Evolutionary conservation across 1,140 invertebrate genomes (phyloP), one percentile per base, ranked within the genome.

Genomic region (Onthophagus taurus): DNA sequence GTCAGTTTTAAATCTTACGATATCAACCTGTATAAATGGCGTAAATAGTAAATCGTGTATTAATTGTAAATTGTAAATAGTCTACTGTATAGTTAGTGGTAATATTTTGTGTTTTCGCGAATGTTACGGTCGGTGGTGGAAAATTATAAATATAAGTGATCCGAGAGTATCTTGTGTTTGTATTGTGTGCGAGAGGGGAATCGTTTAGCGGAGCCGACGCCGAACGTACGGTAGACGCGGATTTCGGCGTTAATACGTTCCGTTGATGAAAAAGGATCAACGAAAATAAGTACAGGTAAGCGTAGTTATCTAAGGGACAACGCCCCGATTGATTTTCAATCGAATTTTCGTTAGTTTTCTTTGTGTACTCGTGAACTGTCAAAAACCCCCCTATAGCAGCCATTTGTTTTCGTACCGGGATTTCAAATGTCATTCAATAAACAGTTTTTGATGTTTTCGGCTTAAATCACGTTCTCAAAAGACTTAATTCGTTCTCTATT

Each of bases 11-110:
- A 60, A 64, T 64, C 61, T 48, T 11, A 45, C 43, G 54, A 64
- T 53, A 60, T 64, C 61, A 59, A 53, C 39, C 39, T 50, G 52
- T 56, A 58, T 65, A 58, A 63, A 63, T 65, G 61, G 59, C 60
- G 54, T 65, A 63, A 63, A 52, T 38, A 51, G 51, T 50, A 54
- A 50, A 55, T 57, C 43, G 45, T 54, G 49, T 54, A 51, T 47
- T 49, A 51, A 52, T 52, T 64, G 61, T 64, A 65, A 60, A 65
- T 65, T 65, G 63, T 65, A 65, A 55, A 65, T 65, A 65, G 63
- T 63, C 56, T 55, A 37, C 61, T 65, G 63, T 65, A 65, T 58
- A 65, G 63, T 65, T 65, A 65, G 63, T 65, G 61, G 52, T 65
- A 65, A 65, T 64, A 62, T 64, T 64, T 62, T 62, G 55, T 64